Percentiles rank a stretch among this genome's conserved stretches.
Conservation (phyloP, 2,888 invertebrate species). For the Ornithoptera priamus region DNA sequence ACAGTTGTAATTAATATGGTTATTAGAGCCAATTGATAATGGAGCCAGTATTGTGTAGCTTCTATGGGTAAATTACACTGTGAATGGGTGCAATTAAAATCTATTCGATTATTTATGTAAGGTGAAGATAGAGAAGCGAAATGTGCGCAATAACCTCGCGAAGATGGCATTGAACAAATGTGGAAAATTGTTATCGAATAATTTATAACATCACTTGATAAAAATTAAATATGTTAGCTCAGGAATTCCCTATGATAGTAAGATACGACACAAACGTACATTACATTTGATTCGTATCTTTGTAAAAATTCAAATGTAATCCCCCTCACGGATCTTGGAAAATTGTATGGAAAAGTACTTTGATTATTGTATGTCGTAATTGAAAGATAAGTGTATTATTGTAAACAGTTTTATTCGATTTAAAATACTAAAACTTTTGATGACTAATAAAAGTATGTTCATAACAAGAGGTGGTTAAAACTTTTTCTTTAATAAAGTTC, state of each 20-base stretch:
- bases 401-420: background rate
- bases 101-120: constrained; percentile 58
- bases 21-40: constrained; percentile 9
- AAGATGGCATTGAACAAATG: constrained; percentile 31
- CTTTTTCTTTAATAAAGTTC: too few species aligned
- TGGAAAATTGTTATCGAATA: constrained; percentile 33
- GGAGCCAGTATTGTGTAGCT: constrained; percentile 14
- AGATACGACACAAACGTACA: too few species aligned
- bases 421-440: too few species aligned
- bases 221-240: constrained; percentile 18
- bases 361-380: background rate
- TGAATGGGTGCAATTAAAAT: constrained; percentile 58
- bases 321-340: constrained; percentile 1
- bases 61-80: constrained; percentile 30
- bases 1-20: constrained; percentile 20
- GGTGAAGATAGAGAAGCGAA: constrained; percentile 50
- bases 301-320: constrained; percentile 1
- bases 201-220: constrained; percentile 28
- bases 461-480: background rate
- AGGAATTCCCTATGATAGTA: constrained; percentile 10
- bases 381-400: constrained; percentile 7
- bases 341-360: constrained; percentile 19
- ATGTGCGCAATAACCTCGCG: constrained; percentile 40
- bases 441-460: too few species aligned
- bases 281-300: constrained; percentile 6